phyloP scores from a whole-genome alignment of 2,888 invertebrate genomes.

The Agrochola litura region DNA sequence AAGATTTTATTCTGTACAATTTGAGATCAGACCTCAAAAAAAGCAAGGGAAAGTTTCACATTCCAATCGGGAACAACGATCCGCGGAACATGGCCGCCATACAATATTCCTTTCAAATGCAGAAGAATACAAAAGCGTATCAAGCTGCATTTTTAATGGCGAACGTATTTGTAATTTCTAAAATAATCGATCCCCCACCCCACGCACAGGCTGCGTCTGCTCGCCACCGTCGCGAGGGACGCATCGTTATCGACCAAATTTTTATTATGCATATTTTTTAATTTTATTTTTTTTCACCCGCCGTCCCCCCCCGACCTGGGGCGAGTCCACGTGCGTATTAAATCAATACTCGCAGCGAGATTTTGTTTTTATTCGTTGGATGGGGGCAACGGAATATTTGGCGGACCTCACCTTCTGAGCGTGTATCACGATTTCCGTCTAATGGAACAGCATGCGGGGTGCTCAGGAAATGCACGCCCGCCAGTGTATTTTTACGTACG shows the following conservation, averaged over 20 bases:
- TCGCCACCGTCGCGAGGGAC: constrained; percentile 76
- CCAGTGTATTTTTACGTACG: constrained; percentile 55
- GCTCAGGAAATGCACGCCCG: constrained; percentile 48
- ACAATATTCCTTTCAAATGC: constrained; percentile 49
- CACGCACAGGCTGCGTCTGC: constrained; percentile 77
- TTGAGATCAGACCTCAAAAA: neutral
- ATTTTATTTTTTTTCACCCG: constrained; percentile 84
- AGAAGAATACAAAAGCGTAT: constrained; percentile 56
- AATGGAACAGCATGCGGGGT: constrained; percentile 71
- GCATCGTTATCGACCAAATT: constrained; percentile 87
- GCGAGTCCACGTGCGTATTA: constrained; percentile 75
- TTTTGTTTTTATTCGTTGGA: constrained; percentile 76
- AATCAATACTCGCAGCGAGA: constrained; percentile 80
- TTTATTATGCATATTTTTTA: constrained; percentile 89
- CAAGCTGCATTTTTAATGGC: constrained; percentile 61
- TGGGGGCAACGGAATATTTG: constrained; percentile 63
- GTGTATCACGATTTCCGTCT: constrained; percentile 68
- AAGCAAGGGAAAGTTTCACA: neutral
- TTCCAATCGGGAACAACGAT: constrained; percentile 3
- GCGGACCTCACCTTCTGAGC: constrained; percentile 61
- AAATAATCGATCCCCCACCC: constrained; percentile 84
- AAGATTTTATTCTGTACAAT: neutral
- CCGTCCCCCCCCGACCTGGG: constrained; percentile 72
- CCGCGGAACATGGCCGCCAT: constrained; percentile 10
- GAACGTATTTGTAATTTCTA: constrained; percentile 76